Evolutionary conservation across 1,140 invertebrate genomes (phyloP).

Genomic region (Cryptotermes secundus): DNA sequence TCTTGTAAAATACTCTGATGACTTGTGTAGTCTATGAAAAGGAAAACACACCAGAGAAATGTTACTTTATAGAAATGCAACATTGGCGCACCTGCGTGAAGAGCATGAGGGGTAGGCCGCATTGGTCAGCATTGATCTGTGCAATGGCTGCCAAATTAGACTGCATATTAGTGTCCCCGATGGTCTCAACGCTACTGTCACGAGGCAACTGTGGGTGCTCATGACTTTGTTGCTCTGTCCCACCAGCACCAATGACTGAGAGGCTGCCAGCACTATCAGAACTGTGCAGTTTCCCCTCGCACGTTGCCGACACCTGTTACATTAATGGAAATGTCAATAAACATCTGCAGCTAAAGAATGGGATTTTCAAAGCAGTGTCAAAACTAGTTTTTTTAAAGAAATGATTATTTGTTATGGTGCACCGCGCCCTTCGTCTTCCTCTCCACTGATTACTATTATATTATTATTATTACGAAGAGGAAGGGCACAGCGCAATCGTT

Average conservation of each 20-base stretch:
- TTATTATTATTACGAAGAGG: no score
- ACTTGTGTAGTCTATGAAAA: no score
- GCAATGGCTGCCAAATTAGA: constrained; percentile 53
- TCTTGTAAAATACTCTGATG: no score
- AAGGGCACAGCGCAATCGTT: no score
- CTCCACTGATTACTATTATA: no score
- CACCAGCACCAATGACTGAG: constrained; percentile 35
- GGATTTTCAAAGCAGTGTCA: no score
- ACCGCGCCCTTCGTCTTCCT: no score
- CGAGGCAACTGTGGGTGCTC: constrained; percentile 47
- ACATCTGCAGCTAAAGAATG: background rate
- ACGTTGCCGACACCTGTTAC: constrained; percentile 16
- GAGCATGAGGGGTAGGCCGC: constrained; percentile 83
- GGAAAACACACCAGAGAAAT: no score
- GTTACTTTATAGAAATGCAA: background rate
- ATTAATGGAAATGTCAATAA: background rate
- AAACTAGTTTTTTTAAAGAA: no score
- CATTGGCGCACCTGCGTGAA: constrained; percentile 73
- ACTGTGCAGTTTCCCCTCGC: constrained; percentile 25
- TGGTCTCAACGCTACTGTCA: constrained; percentile 61
- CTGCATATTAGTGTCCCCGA: constrained; percentile 55
- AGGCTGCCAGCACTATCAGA: constrained; percentile 38
- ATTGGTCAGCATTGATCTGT: constrained; percentile 58
- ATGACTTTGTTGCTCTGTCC: background rate
- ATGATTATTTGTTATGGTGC: no score